These are phyloP conservation scores for Ophraella communa DNA, from an alignment of 2,888 invertebrate genomes.

Conservation along the genomic window DNA sequence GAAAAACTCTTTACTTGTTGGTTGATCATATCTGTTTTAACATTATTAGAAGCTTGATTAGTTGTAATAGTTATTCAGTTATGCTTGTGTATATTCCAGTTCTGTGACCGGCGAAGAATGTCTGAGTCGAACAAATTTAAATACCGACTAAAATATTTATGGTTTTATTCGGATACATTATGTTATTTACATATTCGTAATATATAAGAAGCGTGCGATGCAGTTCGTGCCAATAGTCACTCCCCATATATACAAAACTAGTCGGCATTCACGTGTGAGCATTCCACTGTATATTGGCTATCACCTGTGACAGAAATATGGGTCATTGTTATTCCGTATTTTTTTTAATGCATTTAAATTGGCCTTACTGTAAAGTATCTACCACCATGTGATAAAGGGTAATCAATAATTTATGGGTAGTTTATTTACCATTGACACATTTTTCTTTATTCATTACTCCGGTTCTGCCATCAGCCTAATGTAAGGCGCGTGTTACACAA, in stretches of 20 bases:
- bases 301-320: constrained; percentile 36
- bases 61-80: background rate
- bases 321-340: constrained; percentile 35
- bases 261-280: constrained; percentile 20
- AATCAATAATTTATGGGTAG: constrained; percentile 26
- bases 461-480: too few species aligned
- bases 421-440: constrained; percentile 1
- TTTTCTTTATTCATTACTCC: background rate
- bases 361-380: constrained; percentile 11
- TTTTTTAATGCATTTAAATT: constrained; percentile 18
- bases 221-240: constrained; percentile 19
- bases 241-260: constrained; percentile 19
- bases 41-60: background rate
- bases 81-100: background rate
- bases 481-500: too few species aligned
- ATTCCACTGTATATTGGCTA: constrained; percentile 29
- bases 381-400: constrained; percentile 26
- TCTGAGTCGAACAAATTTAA: background rate
- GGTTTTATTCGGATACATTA: background rate
- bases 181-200: constrained; percentile 7
- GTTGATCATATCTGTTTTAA: too few species aligned
- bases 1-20: too few species aligned
- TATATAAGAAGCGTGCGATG: background rate
- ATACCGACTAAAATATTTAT: background rate
- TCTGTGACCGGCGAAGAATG: background rate